phyloP scores from a whole-genome alignment of 2,888 invertebrate genomes.

The Chrysomela aeneicollis region DNA sequence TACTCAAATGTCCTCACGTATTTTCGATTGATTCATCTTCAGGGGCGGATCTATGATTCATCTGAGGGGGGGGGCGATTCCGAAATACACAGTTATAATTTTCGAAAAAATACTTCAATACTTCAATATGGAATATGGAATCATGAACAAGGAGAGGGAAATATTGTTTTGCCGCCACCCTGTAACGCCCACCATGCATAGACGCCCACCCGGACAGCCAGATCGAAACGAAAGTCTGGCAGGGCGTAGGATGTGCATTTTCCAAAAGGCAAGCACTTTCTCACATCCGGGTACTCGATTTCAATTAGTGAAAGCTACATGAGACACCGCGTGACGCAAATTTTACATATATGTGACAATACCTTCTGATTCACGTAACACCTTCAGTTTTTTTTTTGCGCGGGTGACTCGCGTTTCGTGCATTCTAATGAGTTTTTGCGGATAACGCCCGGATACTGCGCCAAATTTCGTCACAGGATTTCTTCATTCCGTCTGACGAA shows the following conservation, averaged over 20 bases:
- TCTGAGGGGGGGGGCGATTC: too few relatives aligned
- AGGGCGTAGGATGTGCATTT: not conserved
- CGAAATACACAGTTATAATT: too few relatives aligned
- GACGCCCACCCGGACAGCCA: too few relatives aligned
- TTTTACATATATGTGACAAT: constrained; percentile 37
- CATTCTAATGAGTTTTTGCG: constrained; percentile 29
- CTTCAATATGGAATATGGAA: too few relatives aligned
- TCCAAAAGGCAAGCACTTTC: constrained; percentile 35
- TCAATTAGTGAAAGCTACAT: constrained; percentile 47
- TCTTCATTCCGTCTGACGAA: not conserved
- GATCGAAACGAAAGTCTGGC: too few relatives aligned
- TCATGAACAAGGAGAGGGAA: too few relatives aligned
- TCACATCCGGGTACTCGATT: constrained; percentile 49
- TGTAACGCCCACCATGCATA: too few relatives aligned
- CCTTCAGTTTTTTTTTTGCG: constrained; percentile 24
- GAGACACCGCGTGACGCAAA: constrained; percentile 33
- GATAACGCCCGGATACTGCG: constrained; percentile 29
- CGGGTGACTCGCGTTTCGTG: constrained; percentile 23
- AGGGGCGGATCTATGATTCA: too few relatives aligned
- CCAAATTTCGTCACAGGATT: constrained; percentile 15
- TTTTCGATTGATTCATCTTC: too few relatives aligned
- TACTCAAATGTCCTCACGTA: too few relatives aligned
- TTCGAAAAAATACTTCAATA: too few relatives aligned
- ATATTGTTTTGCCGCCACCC: too few relatives aligned
- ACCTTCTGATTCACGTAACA: constrained; percentile 31